Conservation (phyloP, 2,888 invertebrate genomes). For the Cryptus armator region DNA sequence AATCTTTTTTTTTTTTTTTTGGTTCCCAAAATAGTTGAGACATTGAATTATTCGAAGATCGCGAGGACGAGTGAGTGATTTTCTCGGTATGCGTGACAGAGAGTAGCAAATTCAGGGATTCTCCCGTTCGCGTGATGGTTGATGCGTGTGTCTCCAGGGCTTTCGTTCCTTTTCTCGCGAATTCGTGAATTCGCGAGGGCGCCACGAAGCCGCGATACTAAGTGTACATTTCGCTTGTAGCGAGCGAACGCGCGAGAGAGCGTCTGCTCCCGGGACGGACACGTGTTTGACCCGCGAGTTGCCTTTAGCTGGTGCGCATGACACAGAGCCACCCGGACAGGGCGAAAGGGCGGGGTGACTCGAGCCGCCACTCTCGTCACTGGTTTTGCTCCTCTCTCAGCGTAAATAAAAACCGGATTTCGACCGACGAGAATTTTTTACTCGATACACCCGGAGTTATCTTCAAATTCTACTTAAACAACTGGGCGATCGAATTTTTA, state of each 20-base stretch:
- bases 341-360: slow-evolving; percentile 51
- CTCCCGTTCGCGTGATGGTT: slow-evolving; percentile 13
- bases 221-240: not conserved
- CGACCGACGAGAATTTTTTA: slow-evolving; percentile 16
- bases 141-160: slow-evolving; percentile 6
- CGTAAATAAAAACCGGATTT: slow-evolving; percentile 67
- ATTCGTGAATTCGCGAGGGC: slow-evolving; percentile 42
- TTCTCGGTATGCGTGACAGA: slow-evolving; percentile 47
- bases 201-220: slow-evolving; percentile 30
- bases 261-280: slow-evolving; percentile 52
- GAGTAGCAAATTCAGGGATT: slow-evolving; percentile 1
- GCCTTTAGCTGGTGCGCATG: slow-evolving; percentile 27
- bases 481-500: not conserved
- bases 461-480: not conserved
- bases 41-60: slow-evolving; percentile 57
- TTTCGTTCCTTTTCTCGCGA: slow-evolving; percentile 42
- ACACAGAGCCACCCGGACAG: slow-evolving; percentile 58
- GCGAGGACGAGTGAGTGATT: slow-evolving; percentile 5
- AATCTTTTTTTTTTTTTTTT: not conserved
- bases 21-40: slow-evolving; percentile 54
- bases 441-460: slow-evolving; percentile 7
- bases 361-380: slow-evolving; percentile 44
- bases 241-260: slow-evolving; percentile 41
- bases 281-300: slow-evolving; percentile 67
- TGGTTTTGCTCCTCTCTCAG: slow-evolving; percentile 25